Base-by-base conservation (phyloP, 2,113 vertebrate species). In the Thamnaconus septentrionalis region DNA sequence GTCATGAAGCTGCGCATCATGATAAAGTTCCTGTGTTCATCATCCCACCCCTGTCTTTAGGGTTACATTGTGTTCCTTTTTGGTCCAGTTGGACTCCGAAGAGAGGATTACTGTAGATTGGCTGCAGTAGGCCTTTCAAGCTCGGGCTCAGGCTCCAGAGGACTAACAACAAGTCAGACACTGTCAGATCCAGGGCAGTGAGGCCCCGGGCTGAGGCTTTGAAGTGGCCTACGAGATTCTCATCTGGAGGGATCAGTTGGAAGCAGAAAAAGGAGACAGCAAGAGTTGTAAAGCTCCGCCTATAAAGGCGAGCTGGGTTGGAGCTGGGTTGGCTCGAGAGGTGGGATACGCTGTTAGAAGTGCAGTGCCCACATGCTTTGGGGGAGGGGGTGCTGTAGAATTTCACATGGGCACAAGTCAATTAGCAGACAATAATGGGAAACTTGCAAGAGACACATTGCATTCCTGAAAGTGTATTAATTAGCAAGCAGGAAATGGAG, bases 221-320 rank as follows among this genome's bases (percentile, higher is more conserved):
- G 88, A 90, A 85, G 87, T 85, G 66, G 79, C 79, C 86, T 82
- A 69, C 72, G 83, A 83, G 74, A 86, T 88, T 87, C 75, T 81
- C 81, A 79, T 87, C 80, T 84, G 72, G 61, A 72, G 63, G 69
- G 84, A 86, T 85, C 82, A 84, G 78, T 86, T 76, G 70, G 63
- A 73, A 58, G 74, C 53, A 79, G 10, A 71, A 75, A 80, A 71
- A 78, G 50, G 70, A 76, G 70, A 79, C 61, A 66, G 62, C 6
- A 56, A 78, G 64, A 78, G 74, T 76, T 81, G 84, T 65, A 85
- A 84, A 85, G 72, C 76, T 80, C 54, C 66, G 64, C 72, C 66
- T 66, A 73, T 85, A 82, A 57, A 79, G 83, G 57, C 60, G 50
- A 62, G 45, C 64, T 56, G 63, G 49, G 40, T 46, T 66, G 56